phyloP scores from a whole-genome alignment of 2,797 vertebrate species.

The Lutjanus argentimaculatus region DNA sequence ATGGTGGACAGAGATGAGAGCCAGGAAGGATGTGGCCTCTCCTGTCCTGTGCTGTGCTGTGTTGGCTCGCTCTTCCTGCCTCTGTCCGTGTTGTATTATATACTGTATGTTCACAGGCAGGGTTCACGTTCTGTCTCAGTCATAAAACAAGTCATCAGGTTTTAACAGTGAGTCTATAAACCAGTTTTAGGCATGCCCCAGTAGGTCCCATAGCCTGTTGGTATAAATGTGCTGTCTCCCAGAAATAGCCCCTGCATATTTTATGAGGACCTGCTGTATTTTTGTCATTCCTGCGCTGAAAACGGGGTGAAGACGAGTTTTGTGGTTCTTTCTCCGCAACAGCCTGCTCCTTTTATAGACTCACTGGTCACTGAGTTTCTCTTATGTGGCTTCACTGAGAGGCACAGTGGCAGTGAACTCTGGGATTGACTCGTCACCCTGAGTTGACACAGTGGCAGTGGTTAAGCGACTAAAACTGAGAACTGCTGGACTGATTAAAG shows the following conservation, averaged over 20 bases:
- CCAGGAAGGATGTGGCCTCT: constrained; percentile 67
- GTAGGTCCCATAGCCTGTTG: constrained; percentile 55
- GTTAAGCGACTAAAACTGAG: constrained; percentile 55
- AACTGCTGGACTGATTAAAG: constrained; percentile 69
- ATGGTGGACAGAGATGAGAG: constrained; percentile 38
- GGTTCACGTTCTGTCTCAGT: constrained; percentile 45
- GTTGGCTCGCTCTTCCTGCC: constrained; percentile 58
- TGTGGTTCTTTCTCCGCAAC: constrained; percentile 65
- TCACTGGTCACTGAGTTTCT: constrained; percentile 45
- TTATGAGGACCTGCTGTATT: constrained; percentile 71
- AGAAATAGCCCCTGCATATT: constrained; percentile 75
- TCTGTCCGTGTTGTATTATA: constrained; percentile 44
- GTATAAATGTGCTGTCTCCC: constrained; percentile 43
- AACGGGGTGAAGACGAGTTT: constrained; percentile 57
- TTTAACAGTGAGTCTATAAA: constrained; percentile 57
- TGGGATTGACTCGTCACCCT: constrained; percentile 65
- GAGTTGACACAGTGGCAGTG: constrained; percentile 53
- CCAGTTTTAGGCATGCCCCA: constrained; percentile 47
- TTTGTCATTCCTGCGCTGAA: constrained; percentile 63
- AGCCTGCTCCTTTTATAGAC: constrained; percentile 75
- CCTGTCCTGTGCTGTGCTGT: constrained; percentile 14
- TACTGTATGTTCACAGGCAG: constrained; percentile 47
- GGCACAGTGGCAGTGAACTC: constrained; percentile 61
- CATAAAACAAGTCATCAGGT: constrained; percentile 68
- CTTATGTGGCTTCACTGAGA: constrained; percentile 76